Evolutionary conservation across 2,888 invertebrate species (phyloP).

Genomic region (Apeira syringaria): DNA sequence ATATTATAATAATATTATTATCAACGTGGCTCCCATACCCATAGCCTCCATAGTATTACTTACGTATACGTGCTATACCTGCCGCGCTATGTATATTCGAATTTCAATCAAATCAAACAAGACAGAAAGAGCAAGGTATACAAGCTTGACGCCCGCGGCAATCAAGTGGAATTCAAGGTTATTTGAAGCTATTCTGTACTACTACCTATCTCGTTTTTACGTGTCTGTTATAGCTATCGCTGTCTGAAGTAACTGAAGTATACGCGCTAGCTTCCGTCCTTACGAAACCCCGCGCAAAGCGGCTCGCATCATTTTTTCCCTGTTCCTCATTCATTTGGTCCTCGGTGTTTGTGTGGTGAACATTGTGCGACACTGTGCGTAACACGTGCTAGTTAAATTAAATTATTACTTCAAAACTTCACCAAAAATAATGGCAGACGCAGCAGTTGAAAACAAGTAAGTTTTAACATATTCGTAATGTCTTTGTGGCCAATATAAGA

Average conservation of each 20-base stretch:
- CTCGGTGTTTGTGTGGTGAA: slow-evolving; percentile 78
- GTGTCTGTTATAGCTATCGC: slow-evolving; percentile 23
- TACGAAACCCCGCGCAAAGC: slow-evolving; percentile 60
- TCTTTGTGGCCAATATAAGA: too few species aligned
- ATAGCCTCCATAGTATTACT: too few species aligned
- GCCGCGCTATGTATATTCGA: too few species aligned
- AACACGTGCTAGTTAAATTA: slow-evolving; percentile 68
- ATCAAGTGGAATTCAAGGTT: slow-evolving; percentile 66
- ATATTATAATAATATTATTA: too few species aligned
- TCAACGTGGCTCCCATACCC: too few species aligned
- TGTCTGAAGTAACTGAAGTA: slow-evolving; percentile 52
- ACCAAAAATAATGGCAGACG: slow-evolving; percentile 86
- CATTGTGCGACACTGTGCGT: slow-evolving; percentile 67
- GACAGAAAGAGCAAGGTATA: slow-evolving; percentile 63
- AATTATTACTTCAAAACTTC: slow-evolving; percentile 47
- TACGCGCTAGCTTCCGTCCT: slow-evolving; percentile 55
- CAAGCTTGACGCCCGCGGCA: slow-evolving; percentile 51
- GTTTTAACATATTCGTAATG: too few species aligned
- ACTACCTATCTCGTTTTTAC: slow-evolving; percentile 50
- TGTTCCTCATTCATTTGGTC: slow-evolving; percentile 78
- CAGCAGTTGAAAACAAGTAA: slow-evolving; percentile 87
- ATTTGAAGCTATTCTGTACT: slow-evolving; percentile 36
- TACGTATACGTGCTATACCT: too few species aligned
- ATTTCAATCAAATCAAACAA: too few species aligned
- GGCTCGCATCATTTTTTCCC: slow-evolving; percentile 62